Evolutionary conservation across 2,888 invertebrate genomes (phyloP).

Genomic region (Pachliopta kotzebuea): DNA sequence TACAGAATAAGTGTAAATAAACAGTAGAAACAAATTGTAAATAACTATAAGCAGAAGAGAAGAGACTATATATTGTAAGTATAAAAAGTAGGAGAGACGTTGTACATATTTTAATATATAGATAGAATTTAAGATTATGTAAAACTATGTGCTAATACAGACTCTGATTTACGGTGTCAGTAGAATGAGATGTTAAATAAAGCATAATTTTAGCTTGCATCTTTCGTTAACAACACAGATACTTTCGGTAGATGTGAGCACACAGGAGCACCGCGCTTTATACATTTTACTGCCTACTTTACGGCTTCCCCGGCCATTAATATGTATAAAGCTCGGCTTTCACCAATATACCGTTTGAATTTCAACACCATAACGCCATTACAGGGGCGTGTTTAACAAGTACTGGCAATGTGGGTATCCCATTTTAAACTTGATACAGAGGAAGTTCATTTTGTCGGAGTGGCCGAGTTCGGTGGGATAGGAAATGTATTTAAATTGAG

Average conservation of each 20-base stretch:
- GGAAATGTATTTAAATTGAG: constrained; percentile 22
- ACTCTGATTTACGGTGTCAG: too few species aligned
- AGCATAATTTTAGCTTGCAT: constrained; percentile 8
- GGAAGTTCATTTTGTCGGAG: too few species aligned
- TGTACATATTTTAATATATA: too few species aligned
- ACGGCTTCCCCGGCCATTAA: constrained; percentile 31
- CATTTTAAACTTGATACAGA: too few species aligned
- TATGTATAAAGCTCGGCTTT: constrained; percentile 28
- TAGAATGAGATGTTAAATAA: too few species aligned
- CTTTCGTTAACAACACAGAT: constrained; percentile 1
- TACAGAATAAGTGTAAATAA: too few species aligned
- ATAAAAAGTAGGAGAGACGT: too few species aligned
- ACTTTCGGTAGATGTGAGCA: constrained; percentile 20
- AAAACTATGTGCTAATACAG: too few species aligned
- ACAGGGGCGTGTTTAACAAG: constrained; percentile 17
- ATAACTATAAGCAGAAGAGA: too few species aligned
- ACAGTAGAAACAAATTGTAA: too few species aligned
- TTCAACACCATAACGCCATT: constrained; percentile 20
- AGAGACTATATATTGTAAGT: too few species aligned
- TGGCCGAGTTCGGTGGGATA: neutral
- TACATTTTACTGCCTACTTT: constrained; percentile 31
- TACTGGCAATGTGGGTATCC: neutral
- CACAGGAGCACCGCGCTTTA: constrained; percentile 14
- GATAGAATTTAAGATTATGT: too few species aligned
- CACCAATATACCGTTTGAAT: constrained; percentile 30